Evolutionary conservation across 2,888 invertebrate genomes (phyloP).

Genomic region (Sussaba pulchella): DNA sequence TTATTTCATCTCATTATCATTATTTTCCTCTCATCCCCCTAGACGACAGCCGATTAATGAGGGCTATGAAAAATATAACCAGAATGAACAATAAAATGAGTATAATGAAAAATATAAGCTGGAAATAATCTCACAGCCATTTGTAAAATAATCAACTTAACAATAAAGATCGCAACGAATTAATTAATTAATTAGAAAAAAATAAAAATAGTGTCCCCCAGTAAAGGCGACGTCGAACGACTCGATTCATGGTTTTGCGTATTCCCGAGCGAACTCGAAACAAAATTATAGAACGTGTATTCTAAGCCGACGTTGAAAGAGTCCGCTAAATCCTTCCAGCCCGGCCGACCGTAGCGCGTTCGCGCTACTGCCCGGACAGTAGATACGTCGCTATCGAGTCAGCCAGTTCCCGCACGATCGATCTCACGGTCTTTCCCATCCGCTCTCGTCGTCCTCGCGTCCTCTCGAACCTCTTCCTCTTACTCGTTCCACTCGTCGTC

Average conservation of each 20-base stretch:
- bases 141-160: too few relatives aligned
- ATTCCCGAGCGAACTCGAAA: background rate
- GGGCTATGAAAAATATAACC: too few relatives aligned
- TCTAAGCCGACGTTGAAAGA: background rate
- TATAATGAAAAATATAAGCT: too few relatives aligned
- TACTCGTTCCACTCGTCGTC: conserved; percentile 1
- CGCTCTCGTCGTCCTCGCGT: conserved; percentile 17
- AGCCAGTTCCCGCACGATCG: conserved; percentile 50
- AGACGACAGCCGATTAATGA: too few relatives aligned
- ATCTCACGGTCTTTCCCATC: conserved; percentile 42
- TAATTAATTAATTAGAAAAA: too few relatives aligned
- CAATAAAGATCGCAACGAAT: too few relatives aligned
- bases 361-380: conserved; percentile 11
- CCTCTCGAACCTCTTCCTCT: conserved; percentile 13
- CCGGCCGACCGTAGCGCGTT: background rate
- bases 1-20: too few relatives aligned
- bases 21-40: too few relatives aligned
- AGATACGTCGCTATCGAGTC: conserved; percentile 38
- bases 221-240: background rate
- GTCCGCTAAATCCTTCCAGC: background rate
- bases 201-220: too few relatives aligned
- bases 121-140: too few relatives aligned
- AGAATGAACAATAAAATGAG: too few relatives aligned
- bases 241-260: background rate
- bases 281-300: background rate